These are phyloP conservation scores for Drosophila mauritiana DNA, from an alignment of 1,140 invertebrate genomes.

Conservation along the genomic window DNA sequence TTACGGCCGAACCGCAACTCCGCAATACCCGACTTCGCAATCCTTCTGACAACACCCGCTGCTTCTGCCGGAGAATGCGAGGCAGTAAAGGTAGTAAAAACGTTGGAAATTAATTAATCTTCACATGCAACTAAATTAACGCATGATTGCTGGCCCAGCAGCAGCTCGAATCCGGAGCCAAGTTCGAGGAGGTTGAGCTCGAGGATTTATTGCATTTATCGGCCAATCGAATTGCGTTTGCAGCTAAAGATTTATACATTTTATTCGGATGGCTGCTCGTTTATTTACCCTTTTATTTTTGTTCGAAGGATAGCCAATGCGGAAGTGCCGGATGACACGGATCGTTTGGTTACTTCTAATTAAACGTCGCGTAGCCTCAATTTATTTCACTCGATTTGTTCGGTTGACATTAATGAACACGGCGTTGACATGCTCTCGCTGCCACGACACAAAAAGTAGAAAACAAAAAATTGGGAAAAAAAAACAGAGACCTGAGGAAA, in stretches of 20 bases:
- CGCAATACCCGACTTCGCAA: conserved; percentile 27
- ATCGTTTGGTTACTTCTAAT: conserved; percentile 51
- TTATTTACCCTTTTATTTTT: conserved; percentile 14
- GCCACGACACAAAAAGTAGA: conserved; percentile 58
- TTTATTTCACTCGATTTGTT: conserved; percentile 73
- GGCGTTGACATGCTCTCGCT: conserved; percentile 69
- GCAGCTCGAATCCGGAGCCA: conserved; percentile 33
- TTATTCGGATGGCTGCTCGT: conserved; percentile 25
- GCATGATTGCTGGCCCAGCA: conserved; percentile 69
- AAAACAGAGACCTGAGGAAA: conserved; percentile 28
- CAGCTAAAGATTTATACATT: conserved; percentile 70
- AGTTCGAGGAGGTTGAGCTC: conserved; percentile 27
- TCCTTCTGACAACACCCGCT: conserved; percentile 70
- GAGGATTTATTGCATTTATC: conserved; percentile 78
- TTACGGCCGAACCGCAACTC: conserved; percentile 30
- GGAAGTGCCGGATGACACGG: conserved; percentile 41
- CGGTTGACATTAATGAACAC: conserved; percentile 76
- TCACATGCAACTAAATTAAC: conserved; percentile 81
- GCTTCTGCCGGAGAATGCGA: conserved; percentile 21
- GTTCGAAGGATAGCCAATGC: conserved; percentile 45
- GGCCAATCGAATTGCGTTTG: conserved; percentile 74
- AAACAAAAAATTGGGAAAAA: conserved; percentile 13
- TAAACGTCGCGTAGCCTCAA: conserved; percentile 68
- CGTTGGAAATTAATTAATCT: conserved; percentile 77
- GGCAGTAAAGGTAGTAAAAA: conserved; percentile 69